A percentile compares a stretch with the other conserved stretches of the same genome.
These are phyloP conservation scores for Microchirus variegatus DNA, from an alignment of 2,797 vertebrate species.

Conservation along the genomic window DNA sequence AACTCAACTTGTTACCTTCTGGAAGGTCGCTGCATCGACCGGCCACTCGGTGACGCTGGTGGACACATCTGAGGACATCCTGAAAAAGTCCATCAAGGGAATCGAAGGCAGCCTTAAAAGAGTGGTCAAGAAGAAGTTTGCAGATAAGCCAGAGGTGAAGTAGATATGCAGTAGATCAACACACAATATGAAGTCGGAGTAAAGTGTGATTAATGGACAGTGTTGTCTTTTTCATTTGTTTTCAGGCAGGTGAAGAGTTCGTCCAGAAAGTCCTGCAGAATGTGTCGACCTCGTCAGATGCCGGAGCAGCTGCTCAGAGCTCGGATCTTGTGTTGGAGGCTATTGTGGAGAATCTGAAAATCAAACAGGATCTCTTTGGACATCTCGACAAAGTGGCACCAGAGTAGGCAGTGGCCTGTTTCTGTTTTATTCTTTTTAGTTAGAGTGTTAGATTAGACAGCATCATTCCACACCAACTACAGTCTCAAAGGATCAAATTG, in stretches of 20 bases:
- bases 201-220: not conserved
- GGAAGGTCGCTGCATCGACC: conserved; percentile 89
- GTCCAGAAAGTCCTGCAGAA: conserved; percentile 88
- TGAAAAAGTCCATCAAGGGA: conserved; percentile 87
- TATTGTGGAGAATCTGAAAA: conserved; percentile 91
- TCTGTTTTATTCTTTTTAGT: not conserved
- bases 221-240: conserved; percentile 2
- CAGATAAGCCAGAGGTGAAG: conserved; percentile 93
- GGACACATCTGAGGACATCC: conserved; percentile 90
- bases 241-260: conserved; percentile 89
- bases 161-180: conserved; percentile 5
- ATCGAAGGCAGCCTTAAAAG: conserved; percentile 92
- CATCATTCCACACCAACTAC: not conserved
- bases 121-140: conserved; percentile 94
- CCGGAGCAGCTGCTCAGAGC: conserved; percentile 81
- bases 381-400: conserved; percentile 92
- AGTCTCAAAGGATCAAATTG: no score
- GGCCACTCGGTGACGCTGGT: conserved; percentile 94
- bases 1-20: conserved; percentile 3
- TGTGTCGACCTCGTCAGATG: conserved; percentile 85
- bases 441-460: not conserved
- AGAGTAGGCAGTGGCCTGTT: conserved; percentile 80
- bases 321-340: conserved; percentile 95
- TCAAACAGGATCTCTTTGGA: conserved; percentile 91
- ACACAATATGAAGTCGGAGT: not conserved